Conservation (phyloP, 2,797 vertebrate species). For the Notolabrus celidotus region DNA sequence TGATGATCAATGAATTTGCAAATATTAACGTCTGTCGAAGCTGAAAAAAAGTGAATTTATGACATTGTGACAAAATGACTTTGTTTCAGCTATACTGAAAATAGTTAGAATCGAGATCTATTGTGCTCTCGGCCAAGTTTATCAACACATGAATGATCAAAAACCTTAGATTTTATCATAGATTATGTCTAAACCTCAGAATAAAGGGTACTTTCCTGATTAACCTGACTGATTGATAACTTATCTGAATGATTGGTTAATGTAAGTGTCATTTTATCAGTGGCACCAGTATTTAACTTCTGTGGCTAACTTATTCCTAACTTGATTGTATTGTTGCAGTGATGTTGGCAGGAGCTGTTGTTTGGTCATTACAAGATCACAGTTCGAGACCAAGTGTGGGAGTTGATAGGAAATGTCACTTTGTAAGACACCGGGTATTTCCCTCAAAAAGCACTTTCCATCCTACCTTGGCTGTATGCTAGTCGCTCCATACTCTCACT, state of each 20-base stretch:
- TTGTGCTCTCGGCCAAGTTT: not conserved
- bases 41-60: no score
- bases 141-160: not conserved
- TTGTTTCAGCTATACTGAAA: no score
- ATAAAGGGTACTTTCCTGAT: not conserved
- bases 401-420: not conserved
- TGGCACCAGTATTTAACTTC: no score
- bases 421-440: not conserved
- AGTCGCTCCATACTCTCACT: conserved; percentile 88
- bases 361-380: not conserved
- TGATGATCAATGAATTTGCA: no score
- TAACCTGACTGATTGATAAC: not conserved
- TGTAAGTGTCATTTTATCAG: not conserved
- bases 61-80: no score
- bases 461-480: conserved; percentile 86
- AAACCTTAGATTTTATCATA: not conserved
- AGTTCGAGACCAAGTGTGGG: not conserved
- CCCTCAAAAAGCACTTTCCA: not conserved
- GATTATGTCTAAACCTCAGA: not conserved
- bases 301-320: no score
- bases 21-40: no score
- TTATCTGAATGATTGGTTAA: not conserved
- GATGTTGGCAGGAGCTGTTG: not conserved
- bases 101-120: no score
- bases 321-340: no score